Percentiles rank a stretch among this genome's conserved stretches.
These are phyloP conservation scores for Acropternis orthonyx DNA, from an alignment of 2,797 vertebrate species.

Conservation along the genomic window DNA sequence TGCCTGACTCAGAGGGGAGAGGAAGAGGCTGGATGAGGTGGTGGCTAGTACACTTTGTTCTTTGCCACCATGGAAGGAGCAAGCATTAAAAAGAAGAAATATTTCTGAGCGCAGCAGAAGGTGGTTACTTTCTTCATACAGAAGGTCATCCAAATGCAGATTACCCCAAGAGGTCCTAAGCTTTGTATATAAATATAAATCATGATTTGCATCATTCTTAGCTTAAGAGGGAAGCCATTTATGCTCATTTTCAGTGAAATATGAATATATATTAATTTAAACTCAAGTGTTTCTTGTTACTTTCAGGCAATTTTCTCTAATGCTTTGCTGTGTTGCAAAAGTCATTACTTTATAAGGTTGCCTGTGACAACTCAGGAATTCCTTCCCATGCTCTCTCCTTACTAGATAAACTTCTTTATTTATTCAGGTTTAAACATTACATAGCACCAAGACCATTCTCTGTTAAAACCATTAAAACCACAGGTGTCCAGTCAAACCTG, in stretches of 20 bases:
- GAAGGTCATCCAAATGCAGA: neutral
- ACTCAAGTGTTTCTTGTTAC: neutral
- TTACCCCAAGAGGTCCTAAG: accelerated
- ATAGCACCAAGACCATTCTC: neutral
- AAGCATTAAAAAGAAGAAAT: neutral
- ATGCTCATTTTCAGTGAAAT: neutral
- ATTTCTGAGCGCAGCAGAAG: neutral
- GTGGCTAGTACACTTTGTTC: neutral
- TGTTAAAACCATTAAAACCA: neutral
- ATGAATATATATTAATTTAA: neutral
- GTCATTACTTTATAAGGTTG: neutral
- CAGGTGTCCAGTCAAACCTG: neutral
- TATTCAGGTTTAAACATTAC: slow-evolving; percentile 35
- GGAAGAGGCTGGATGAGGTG: accelerated
- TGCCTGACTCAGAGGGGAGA: accelerated
- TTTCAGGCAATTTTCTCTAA: neutral
- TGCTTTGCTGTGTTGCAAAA: neutral
- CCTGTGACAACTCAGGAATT: neutral
- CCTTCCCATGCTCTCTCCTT: neutral
- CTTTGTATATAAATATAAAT: neutral
- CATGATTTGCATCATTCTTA: neutral
- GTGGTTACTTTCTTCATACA: accelerated
- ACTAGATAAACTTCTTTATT: neutral
- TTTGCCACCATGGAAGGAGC: neutral
- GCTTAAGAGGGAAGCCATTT: neutral